Evolutionary conservation across 2,888 invertebrate species (phyloP).

Genomic region (Caprella mutica): DNA sequence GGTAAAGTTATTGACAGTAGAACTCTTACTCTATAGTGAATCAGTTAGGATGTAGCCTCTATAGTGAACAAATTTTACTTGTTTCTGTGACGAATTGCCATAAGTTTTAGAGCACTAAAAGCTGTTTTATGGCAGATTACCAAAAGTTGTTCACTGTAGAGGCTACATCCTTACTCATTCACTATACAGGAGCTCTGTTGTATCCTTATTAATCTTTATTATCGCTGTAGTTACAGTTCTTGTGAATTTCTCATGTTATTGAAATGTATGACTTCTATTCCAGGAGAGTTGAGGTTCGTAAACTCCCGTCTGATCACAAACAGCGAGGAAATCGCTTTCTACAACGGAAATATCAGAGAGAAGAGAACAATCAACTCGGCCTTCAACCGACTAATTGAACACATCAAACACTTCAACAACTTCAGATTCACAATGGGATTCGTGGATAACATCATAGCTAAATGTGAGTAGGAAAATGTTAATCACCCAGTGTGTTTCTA

Average conservation of each 20-base stretch:
- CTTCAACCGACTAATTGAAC: slow-evolving; percentile 73
- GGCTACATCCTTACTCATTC: too few relatives aligned
- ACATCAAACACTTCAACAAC: slow-evolving; percentile 72
- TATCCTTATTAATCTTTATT: background rate
- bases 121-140: too few relatives aligned
- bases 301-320: slow-evolving; percentile 93
- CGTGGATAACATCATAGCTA: slow-evolving; percentile 84
- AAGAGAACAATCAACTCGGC: slow-evolving; percentile 74
- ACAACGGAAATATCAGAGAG: slow-evolving; percentile 58
- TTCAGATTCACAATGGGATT: slow-evolving; percentile 87
- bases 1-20: slow-evolving; percentile 50
- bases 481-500: background rate
- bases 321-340: slow-evolving; percentile 77
- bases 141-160: too few relatives aligned
- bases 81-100: too few relatives aligned
- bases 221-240: background rate
- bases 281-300: slow-evolving; percentile 80
- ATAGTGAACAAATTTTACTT: too few relatives aligned
- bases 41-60: too few relatives aligned
- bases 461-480: slow-evolving; percentile 13
- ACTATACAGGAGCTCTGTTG: too few relatives aligned
- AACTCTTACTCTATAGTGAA: too few relatives aligned
- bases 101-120: too few relatives aligned
- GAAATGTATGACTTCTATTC: background rate
- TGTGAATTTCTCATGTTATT: background rate